Base-by-base conservation (phyloP, 2,888 invertebrate species). In the Serrognathus titanus region DNA sequence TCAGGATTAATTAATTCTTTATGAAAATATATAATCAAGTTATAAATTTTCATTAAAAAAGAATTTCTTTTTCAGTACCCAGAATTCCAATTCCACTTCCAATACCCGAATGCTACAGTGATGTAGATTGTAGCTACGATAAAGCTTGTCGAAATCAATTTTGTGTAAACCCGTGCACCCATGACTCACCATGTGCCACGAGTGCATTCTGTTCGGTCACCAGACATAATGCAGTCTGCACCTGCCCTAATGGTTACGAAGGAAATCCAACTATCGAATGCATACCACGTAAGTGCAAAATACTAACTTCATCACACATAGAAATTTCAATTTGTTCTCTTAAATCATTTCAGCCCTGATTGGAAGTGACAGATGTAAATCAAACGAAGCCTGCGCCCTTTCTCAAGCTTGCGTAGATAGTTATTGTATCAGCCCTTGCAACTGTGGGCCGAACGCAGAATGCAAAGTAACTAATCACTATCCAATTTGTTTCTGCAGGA, bases 171-270 rank as follows among this genome's bases (percentile, higher is more conserved):
- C 94, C 94, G 3, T 94, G 94, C 68, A 71, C 81, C 1, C 75
- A 79, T 10, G 78, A 78, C 12, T 84, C 87, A 63, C 84, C 88
- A 11, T 95, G 95, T 73, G 91, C 90, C 40, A 75, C 80, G 45
- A 88, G 89, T 49, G 89, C 94, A n/a, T 84, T 92, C 69, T 95
- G 94, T 70, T 87, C 91, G 61, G 88, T 88, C 3, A 84, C 89
- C 67, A 81, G 87, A 61, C 91, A 93, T 68, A 80, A 82, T 69
- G 83, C 93, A 0, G 78, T 87, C 39, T 95, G 94, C 73, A 85
- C 85, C 61, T 95, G 94, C 73, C 94, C 94, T 10, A 79, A 81
- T 48, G 88, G 88, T 51, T 91, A 88, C 72, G 81, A 83, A 48
- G 94, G 94, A 48, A 85, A 89, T 71, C 85, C 92, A 12, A 78